Percentiles rank a stretch among this genome's conserved stretches.
Evolutionary conservation across 2,888 invertebrate species (phyloP).

Genomic region (Imbricaverruca yamaguchii): DNA sequence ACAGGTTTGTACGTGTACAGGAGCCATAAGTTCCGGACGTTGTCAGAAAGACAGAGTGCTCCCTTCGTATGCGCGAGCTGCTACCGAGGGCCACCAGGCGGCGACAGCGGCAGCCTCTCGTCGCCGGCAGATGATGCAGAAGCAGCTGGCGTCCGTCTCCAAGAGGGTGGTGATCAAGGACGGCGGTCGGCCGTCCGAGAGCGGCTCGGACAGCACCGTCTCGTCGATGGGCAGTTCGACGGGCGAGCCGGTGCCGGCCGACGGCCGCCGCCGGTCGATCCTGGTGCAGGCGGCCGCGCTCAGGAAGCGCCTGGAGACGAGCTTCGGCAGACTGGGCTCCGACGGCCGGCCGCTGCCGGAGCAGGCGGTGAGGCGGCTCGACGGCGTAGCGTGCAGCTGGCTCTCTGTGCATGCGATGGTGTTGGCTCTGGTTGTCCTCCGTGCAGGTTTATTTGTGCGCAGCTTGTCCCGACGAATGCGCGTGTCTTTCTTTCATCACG

Average conservation of each 20-base stretch:
- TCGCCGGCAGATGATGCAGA: conserved; percentile 1
- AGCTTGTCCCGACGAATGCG: neutral
- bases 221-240: neutral
- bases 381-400: neutral
- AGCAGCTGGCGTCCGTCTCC: neutral
- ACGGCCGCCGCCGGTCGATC: neutral
- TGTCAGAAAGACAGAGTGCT: too few species aligned
- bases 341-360: neutral
- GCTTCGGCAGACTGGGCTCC: neutral
- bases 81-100: too few species aligned
- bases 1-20: too few species aligned
- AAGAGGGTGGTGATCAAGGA: conserved; percentile 1
- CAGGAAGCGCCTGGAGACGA: neutral
- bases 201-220: neutral
- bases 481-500: neutral
- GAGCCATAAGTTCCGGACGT: too few species aligned
- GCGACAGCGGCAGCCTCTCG: too few species aligned
- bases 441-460: too few species aligned
- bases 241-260: neutral
- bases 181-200: neutral
- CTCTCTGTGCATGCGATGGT: neutral
- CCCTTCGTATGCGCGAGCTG: too few species aligned
- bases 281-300: neutral
- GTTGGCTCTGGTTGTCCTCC: too few species aligned
- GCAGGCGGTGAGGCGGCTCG: neutral